These are phyloP conservation scores for Bombus cullumanus DNA, from an alignment of 1,140 invertebrate species.

Conservation along the genomic window DNA sequence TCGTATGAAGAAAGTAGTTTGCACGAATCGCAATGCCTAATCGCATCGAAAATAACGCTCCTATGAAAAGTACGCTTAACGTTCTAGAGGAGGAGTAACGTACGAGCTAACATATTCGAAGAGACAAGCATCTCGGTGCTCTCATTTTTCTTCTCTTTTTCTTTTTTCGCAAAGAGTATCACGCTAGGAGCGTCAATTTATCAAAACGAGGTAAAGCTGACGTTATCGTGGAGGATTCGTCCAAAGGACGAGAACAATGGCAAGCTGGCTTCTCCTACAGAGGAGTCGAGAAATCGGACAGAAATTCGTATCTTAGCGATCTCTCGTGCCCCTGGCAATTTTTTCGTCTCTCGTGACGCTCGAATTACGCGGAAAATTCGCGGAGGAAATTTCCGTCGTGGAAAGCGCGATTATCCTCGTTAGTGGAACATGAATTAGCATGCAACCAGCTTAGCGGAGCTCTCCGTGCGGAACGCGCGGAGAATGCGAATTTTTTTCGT, in stretches of 20 bases:
- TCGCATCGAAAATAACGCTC: too few relatives aligned
- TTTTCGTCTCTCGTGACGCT: background rate
- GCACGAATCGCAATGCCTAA: too few relatives aligned
- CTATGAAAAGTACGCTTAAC: background rate
- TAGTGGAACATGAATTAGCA: conserved; percentile 32
- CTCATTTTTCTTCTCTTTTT: background rate
- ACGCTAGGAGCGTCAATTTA: conserved; percentile 25
- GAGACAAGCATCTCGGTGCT: background rate
- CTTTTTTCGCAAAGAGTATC: background rate
- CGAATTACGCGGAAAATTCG: conserved; percentile 19
- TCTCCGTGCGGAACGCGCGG: background rate
- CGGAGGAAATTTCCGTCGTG: background rate
- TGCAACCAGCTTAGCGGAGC: background rate
- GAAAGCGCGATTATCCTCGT: conserved; percentile 19
- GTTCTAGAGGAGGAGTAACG: too few relatives aligned
- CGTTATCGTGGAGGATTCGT: background rate
- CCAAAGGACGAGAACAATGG: background rate
- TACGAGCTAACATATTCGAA: background rate
- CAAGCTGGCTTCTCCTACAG: background rate
- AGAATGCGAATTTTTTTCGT: conserved; percentile 18
- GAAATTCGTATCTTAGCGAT: conserved; percentile 6
- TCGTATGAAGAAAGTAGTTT: too few relatives aligned
- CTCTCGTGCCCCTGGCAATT: background rate
- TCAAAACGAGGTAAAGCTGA: conserved; percentile 20
- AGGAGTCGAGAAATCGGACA: background rate